Base-by-base conservation (phyloP, 2,888 invertebrate species). In the Pandemis cinnamomeana region DNA sequence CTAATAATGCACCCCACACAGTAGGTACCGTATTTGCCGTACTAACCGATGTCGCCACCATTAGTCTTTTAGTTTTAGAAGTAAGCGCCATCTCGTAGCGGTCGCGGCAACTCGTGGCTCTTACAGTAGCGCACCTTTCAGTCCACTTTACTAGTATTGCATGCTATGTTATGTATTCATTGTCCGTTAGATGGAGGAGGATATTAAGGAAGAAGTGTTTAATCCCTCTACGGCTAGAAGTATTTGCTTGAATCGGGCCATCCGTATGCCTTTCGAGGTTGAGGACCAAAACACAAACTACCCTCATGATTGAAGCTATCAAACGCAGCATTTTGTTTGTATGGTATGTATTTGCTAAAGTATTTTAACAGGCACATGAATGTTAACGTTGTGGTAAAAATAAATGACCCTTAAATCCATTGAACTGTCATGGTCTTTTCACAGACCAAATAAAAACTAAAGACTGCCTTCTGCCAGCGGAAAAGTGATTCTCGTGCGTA, bases 51-150 rank as follows among this genome's bases (percentile, higher is more conserved):
- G 2, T 36, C 2, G 27, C 27, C 27, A 36, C 3, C 27, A 36
- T 2, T 36, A 2, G 27, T 4, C 27, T 10, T 48, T 48, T 48
- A 48, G 46, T 48, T 10, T 53, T 5, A 6, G 51, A 6, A 2
- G 8, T 27, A 58, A 58, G 27, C 20, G 71, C 71, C 71, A 71
- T 71, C 66, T 71, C 5, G 60, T 42, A 64, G 53, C 27, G 27
- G 60, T 13, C 36, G 6, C 11, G 58, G 7, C 6, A 67, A 67
- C 27, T 67, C 10, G 1, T 44, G 8, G n/a, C 20, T 20, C 8
- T 4, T 7, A 27, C 27, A 2, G 10, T 10, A 42, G 7, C 7
- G 11, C n/a, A 11, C 3, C n/a, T n/a, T 41, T 42, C 20, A 8
- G 27, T 58, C 2, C 5, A 7, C 42, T 61, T 6, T 42, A 41